phyloP scores from a whole-genome alignment of 2,113 vertebrate genomes.

The Trogon melanurus region DNA sequence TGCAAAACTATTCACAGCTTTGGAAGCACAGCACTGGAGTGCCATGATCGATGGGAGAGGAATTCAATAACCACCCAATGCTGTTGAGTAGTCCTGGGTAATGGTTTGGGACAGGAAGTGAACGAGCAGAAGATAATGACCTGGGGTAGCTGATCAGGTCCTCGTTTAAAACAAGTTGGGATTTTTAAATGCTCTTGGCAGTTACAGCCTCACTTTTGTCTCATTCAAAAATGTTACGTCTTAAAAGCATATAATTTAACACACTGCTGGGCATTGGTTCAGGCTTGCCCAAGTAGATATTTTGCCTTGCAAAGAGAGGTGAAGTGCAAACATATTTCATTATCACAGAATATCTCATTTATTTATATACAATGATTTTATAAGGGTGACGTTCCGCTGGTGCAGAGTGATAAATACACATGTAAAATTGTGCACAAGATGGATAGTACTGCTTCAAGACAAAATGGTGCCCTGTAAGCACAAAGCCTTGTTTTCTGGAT shows the following conservation, averaged over 20 bases:
- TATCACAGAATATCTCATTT: neutral
- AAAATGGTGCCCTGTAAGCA: neutral
- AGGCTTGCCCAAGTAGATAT: neutral
- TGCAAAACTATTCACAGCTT: slow-evolving; percentile 55
- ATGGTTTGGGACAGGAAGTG: neutral
- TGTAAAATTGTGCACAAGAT: neutral
- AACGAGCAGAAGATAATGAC: neutral
- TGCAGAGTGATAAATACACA: neutral
- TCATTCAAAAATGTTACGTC: neutral
- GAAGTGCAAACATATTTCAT: neutral
- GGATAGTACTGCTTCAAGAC: neutral
- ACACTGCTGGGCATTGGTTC: neutral
- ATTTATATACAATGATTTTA: neutral
- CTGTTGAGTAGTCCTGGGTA: neutral
- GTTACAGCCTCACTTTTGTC: neutral
- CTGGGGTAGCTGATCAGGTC: neutral
- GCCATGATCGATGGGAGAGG: slow-evolving; percentile 1
- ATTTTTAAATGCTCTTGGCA: neutral
- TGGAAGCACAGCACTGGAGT: neutral
- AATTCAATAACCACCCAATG: neutral
- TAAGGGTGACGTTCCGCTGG: neutral
- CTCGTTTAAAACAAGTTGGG: neutral
- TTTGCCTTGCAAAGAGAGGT: neutral
- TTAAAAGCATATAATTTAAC: neutral
- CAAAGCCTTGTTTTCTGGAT: neutral